Evolutionary conservation across 2,888 invertebrate genomes (phyloP), one percentile per base, ranked within the genome.

Genomic region (Pyrrhosoma nymphula): DNA sequence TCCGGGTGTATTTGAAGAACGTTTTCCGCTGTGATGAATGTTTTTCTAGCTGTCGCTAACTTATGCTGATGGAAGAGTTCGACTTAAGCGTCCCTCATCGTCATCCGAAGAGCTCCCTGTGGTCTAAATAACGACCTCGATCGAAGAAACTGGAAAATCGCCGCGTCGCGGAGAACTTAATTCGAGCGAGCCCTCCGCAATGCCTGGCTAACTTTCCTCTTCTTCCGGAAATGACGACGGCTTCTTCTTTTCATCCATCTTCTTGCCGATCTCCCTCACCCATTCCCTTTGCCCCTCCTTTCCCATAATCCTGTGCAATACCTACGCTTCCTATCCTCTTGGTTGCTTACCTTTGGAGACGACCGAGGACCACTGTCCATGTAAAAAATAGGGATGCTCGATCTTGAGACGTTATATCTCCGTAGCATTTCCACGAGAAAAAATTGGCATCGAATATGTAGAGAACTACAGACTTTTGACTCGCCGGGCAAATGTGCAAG

Each of bases 141-240:
- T 8, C 35, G 47, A 47, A 39, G 91, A 91, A 63, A 88, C 35
- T 60, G 39, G 91, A 63, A 91, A 91, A 91, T 69, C 63, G 91
- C 26, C 60, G 30, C 23, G 23, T 23, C 35, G 88, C 47, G 47
- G 47, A 26, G 39, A 90, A 90, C 56, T 69, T 69, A 63, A 91
- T 35, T 91, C 63, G 60, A 60, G 35, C 60, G 39, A 91, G 63
- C 91, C 60, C 60, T 63, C 91, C 91, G 91, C 30, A 91, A 63
- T 47, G 47, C 47, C 47, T 47, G 47, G 47, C 91, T 26, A 6
- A 39, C 63, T 35, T 91, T 91, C 91, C 23, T 91, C 35, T 91
- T 91, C 91, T 91, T 91, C 91, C 91, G 91, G 91, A 39, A 63
- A 63, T 35, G 39, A 35, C 47, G 47, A 47, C 8, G 2, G 47